Percentiles rank a stretch among this genome's conserved stretches.
Evolutionary conservation across 92 coral and sea anemone genomes (phyloP).

Genomic region (Blastomussa wellsi): DNA sequence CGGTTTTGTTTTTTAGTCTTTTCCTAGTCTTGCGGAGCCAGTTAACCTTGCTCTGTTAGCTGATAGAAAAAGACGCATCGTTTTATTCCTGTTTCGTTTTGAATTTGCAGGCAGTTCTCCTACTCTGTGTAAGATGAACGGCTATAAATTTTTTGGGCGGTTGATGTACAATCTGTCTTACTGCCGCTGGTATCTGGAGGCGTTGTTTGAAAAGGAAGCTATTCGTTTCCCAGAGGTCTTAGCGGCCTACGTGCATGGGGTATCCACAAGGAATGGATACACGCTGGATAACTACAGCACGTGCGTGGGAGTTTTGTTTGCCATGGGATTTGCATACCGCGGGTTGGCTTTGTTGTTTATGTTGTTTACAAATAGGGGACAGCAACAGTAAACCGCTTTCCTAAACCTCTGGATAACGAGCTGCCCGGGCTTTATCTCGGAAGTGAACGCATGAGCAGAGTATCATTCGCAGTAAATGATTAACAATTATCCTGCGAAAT

Average conservation of each 20-base stretch:
- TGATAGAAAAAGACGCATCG: too few species aligned
- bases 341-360: conserved; percentile 73
- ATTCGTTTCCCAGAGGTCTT: conserved; percentile 68
- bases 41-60: too few species aligned
- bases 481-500: too few species aligned
- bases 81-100: neutral
- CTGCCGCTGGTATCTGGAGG: conserved; percentile 89
- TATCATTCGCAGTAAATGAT: too few species aligned
- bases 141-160: conserved; percentile 63
- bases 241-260: conserved; percentile 41
- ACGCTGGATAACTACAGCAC: conserved; percentile 65
- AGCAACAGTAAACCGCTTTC: conserved; percentile 49
- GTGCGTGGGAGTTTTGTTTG: conserved; percentile 66
- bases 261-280: conserved; percentile 73
- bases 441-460: too few species aligned
- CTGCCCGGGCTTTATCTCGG: too few species aligned
- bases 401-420: too few species aligned
- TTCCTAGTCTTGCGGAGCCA: too few species aligned
- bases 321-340: conserved; percentile 69
- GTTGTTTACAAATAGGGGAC: conserved; percentile 83
- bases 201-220: conserved; percentile 89
- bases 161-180: conserved; percentile 76
- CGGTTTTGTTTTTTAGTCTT: too few species aligned
- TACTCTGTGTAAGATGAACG: conserved; percentile 71
- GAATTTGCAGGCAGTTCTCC: conserved; percentile 40